Conservation (phyloP, 1,140 invertebrate genomes). For the Lucilia sericata region DNA sequence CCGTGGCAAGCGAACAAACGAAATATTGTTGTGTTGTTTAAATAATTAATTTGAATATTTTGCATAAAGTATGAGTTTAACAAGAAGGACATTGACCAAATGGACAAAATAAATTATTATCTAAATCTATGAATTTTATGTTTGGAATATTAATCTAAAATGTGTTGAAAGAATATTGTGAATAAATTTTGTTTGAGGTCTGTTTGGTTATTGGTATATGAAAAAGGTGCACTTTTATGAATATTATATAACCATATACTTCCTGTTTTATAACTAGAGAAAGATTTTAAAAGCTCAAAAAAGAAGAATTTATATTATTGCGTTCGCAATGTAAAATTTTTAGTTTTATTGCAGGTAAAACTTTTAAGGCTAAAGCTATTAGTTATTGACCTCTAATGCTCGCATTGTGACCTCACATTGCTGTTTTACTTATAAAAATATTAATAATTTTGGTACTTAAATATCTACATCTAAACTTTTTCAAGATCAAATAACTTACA, state of each 20-base stretch:
- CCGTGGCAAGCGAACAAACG: background rate
- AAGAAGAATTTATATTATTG: no score
- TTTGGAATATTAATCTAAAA: slow-evolving; percentile 18
- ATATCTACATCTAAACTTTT: no score
- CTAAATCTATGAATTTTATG: background rate
- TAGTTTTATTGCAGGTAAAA: no score
- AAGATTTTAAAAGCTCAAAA: background rate
- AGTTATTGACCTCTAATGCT: no score
- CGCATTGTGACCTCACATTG: no score
- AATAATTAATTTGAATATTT: slow-evolving; percentile 18
- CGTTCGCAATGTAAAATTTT: no score
- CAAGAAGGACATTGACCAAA: background rate
- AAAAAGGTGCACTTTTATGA: background rate
- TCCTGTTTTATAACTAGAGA: background rate
- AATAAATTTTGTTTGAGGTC: no score
- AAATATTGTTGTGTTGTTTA: background rate
- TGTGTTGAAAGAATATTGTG: background rate
- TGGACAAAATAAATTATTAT: slow-evolving; percentile 1
- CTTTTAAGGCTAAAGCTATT: no score
- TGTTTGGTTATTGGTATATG: no score
- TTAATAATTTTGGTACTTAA: no score
- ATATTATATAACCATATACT: background rate
- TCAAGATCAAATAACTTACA: background rate
- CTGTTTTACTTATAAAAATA: no score
- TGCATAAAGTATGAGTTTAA: background rate